Evolutionary conservation across 2,888 invertebrate genomes (phyloP).

Genomic region (Apodemia mormo): DNA sequence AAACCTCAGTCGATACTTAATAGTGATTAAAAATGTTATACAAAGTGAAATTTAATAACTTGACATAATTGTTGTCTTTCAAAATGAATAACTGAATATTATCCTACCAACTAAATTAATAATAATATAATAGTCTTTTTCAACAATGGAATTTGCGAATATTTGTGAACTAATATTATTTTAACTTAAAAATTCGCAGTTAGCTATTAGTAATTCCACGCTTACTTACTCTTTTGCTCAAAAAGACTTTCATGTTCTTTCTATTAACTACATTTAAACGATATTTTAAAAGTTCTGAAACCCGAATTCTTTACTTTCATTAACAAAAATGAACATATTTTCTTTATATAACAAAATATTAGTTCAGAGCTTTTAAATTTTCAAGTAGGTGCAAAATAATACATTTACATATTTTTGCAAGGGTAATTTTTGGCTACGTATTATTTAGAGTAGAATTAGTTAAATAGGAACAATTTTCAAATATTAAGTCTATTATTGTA

Average conservation of each 20-base stretch:
- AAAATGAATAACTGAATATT: conserved; percentile 2
- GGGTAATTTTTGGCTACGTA: neutral
- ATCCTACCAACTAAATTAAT: neutral
- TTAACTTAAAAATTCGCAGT: neutral
- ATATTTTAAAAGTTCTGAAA: neutral
- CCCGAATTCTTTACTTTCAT: neutral
- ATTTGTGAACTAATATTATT: neutral
- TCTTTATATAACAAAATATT: too few species aligned
- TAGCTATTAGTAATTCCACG: neutral
- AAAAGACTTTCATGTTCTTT: neutral
- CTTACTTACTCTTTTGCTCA: neutral
- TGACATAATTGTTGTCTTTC: neutral
- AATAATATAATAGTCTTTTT: neutral
- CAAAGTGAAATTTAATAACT: neutral
- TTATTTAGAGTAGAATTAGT: neutral
- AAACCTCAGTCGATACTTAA: conserved; percentile 9
- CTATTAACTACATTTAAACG: neutral
- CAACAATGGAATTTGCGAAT: neutral
- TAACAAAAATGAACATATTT: neutral
- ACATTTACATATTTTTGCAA: neutral
- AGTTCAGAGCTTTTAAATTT: neutral
- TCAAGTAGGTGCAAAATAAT: neutral
- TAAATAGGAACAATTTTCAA: neutral
- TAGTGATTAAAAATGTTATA: neutral
- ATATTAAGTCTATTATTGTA: neutral